Evolutionary conservation across 1,140 invertebrate species (phyloP).

Genomic region (Zaprionus gabonicus): DNA sequence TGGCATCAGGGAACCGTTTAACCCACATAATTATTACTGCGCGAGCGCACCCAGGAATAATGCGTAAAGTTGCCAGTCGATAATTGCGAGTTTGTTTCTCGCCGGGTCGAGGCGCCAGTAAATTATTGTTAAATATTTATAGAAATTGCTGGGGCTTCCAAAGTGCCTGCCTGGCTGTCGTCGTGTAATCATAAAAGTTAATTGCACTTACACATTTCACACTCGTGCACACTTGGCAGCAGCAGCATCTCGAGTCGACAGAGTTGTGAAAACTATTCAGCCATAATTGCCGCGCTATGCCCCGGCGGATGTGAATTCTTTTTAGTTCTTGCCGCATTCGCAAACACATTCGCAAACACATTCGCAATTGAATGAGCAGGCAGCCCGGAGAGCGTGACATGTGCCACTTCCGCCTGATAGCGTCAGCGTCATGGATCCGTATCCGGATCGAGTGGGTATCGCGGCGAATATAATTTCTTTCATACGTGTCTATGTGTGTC

Average conservation of each 20-base stretch:
- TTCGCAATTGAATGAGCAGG: slow-evolving; percentile 69
- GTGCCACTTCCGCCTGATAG: slow-evolving; percentile 82
- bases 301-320: slow-evolving; percentile 62
- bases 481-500: not conserved
- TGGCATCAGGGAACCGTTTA: slow-evolving; percentile 58
- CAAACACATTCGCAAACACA: slow-evolving; percentile 16
- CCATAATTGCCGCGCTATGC: slow-evolving; percentile 66
- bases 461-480: slow-evolving; percentile 7
- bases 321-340: slow-evolving; percentile 43
- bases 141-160: slow-evolving; percentile 24
- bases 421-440: slow-evolving; percentile 70
- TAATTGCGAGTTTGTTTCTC: slow-evolving; percentile 48
- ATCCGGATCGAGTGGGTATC: slow-evolving; percentile 63
- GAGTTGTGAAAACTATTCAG: slow-evolving; percentile 52
- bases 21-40: slow-evolving; percentile 79
- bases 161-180: slow-evolving; percentile 6
- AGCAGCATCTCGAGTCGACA: slow-evolving; percentile 14
- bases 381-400: slow-evolving; percentile 69
- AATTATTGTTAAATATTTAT: slow-evolving; percentile 76
- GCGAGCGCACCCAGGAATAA: slow-evolving; percentile 48
- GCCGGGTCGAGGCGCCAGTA: slow-evolving; percentile 23
- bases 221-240: slow-evolving; percentile 3
- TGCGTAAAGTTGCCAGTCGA: slow-evolving; percentile 69
- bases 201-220: slow-evolving; percentile 53
- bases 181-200: slow-evolving; percentile 69